A percentile compares a stretch with the other conserved stretches of the same genome.
Evolutionary conservation across 2,113 vertebrate species (phyloP).

Genomic region (Calypte anna): DNA sequence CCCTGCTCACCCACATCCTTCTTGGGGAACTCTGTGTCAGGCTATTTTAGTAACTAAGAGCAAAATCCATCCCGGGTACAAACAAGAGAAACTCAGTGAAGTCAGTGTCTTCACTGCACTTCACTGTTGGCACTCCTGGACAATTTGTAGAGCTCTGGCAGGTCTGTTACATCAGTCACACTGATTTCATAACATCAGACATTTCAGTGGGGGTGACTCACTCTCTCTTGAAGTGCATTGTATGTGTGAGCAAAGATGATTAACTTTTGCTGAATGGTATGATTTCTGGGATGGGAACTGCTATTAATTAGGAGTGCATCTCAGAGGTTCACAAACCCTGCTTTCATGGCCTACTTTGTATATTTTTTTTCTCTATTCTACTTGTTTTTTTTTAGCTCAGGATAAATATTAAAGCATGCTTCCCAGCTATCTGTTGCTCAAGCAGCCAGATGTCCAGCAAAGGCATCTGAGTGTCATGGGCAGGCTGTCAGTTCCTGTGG

Average conservation of each 20-base stretch:
- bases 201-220: constrained; percentile 71
- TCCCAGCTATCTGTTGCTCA: background rate
- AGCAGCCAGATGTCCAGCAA: background rate
- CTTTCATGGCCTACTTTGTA: constrained; percentile 59
- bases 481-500: background rate
- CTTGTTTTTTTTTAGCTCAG: constrained; percentile 15
- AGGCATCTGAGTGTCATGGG: background rate
- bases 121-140: background rate
- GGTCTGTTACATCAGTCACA: constrained; percentile 65
- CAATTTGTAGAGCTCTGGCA: constrained; percentile 46
- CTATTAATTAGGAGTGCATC: constrained; percentile 65
- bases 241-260: constrained; percentile 70
- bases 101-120: background rate
- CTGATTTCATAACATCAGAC: constrained; percentile 69
- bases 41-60: background rate
- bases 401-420: background rate
- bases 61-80: background rate
- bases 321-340: constrained; percentile 48
- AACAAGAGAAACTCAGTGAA: background rate
- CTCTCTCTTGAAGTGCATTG: constrained; percentile 57
- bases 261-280: constrained; percentile 73
- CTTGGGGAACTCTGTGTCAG: background rate
- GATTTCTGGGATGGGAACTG: constrained; percentile 65
- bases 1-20: background rate
- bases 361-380: constrained; percentile 32